Percentiles rank a stretch among this genome's conserved stretches.
phyloP scores from a whole-genome alignment of 2,888 invertebrate genomes.

The Bombylius discolor region DNA sequence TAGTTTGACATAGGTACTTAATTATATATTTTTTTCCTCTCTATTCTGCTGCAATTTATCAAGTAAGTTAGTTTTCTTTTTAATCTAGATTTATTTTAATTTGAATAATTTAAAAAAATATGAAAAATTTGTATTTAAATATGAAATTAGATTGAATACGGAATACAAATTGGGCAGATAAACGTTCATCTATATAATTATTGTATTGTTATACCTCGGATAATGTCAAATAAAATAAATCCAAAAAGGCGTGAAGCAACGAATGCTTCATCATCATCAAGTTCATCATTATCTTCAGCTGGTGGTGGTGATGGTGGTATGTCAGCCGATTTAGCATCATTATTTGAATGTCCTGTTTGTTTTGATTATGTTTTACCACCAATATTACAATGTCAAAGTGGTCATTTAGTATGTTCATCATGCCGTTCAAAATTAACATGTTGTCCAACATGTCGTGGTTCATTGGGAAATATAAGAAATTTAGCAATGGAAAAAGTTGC shows the following conservation, averaged over 20 bases:
- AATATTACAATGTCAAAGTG: constrained; percentile 96
- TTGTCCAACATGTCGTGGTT: constrained; percentile 97
- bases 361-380: constrained; percentile 99
- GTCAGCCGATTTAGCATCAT: constrained; percentile 76
- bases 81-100: too few relatives aligned
- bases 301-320: constrained; percentile 41
- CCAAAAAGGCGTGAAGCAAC: constrained; percentile 29
- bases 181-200: background rate
- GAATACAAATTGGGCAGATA: background rate
- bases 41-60: too few relatives aligned
- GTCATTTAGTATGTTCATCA: constrained; percentile 94
- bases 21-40: too few relatives aligned
- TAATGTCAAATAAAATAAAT: constrained; percentile 37
- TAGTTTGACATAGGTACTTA: too few relatives aligned
- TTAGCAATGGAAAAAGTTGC: constrained; percentile 99
- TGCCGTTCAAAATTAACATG: constrained; percentile 94
- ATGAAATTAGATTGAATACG: too few relatives aligned
- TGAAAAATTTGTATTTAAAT: too few relatives aligned
- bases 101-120: too few relatives aligned
- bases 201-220: background rate
- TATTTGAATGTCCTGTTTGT: constrained; percentile 95
- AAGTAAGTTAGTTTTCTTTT: too few relatives aligned
- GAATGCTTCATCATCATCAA: constrained; percentile 36
- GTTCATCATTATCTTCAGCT: constrained; percentile 35
- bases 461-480: constrained; percentile 92